Conservation (phyloP, 2,797 vertebrate genomes). For the Lagorchestes hirsutus region DNA sequence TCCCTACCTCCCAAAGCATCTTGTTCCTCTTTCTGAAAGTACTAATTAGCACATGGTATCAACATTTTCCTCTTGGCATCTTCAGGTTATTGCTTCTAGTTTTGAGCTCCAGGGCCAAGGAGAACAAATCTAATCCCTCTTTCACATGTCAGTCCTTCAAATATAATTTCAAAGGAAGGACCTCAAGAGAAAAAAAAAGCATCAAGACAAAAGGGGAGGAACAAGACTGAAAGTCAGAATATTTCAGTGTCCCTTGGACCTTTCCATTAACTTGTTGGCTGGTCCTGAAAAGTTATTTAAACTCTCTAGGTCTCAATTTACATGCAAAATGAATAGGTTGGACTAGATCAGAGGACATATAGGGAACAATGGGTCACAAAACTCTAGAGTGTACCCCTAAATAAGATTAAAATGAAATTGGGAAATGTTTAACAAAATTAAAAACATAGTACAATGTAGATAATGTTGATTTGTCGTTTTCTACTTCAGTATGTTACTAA, state of each 20-base stretch:
- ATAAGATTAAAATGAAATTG: background rate
- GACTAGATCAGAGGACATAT: background rate
- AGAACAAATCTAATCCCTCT: background rate
- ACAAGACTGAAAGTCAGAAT: background rate
- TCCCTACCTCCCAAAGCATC: background rate
- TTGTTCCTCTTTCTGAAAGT: background rate
- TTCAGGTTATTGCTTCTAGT: background rate
- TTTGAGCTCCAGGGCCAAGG: background rate
- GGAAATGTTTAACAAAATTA: background rate
- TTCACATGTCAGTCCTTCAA: background rate
- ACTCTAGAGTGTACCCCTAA: background rate
- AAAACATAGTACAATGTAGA: background rate
- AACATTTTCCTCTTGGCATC: background rate
- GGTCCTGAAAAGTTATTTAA: background rate
- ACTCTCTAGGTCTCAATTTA: background rate
- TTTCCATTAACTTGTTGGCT: background rate
- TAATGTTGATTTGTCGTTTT: background rate
- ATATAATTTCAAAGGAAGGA: background rate
- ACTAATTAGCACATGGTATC: background rate
- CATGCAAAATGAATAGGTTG: background rate
- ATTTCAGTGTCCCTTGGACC: background rate
- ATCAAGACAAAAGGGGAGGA: background rate
- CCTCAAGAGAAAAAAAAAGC: background rate
- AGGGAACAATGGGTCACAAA: background rate
- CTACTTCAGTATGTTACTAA: background rate